These are phyloP conservation scores for Bombus difficillimus DNA, from an alignment of 1,140 invertebrate species.

Conservation along the genomic window DNA sequence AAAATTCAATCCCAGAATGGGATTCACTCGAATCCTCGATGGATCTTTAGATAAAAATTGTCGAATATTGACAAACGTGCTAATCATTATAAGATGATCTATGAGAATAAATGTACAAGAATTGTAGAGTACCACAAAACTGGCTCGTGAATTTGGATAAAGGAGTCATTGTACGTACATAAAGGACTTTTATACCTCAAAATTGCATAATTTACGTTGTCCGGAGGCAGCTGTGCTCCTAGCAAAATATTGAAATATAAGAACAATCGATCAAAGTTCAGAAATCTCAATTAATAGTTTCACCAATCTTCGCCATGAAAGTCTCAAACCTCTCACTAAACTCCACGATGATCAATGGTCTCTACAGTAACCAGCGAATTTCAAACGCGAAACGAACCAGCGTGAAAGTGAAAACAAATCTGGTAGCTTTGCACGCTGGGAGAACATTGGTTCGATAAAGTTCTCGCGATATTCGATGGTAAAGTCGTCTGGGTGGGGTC, in stretches of 20 bases:
- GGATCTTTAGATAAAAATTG: no score
- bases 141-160: no score
- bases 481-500: constrained; percentile 9
- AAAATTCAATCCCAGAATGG: no score
- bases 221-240: no score
- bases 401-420: constrained; percentile 6
- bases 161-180: no score
- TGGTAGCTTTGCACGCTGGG: not conserved
- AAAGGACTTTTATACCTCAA: no score
- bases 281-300: not conserved
- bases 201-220: no score
- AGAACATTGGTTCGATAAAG: constrained; percentile 37
- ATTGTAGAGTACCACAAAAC: no score
- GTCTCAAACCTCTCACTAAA: not conserved
- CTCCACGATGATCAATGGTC: not conserved
- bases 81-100: no score
- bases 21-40: no score
- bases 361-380: not conserved
- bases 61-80: no score
- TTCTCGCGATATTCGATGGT: constrained; percentile 52
- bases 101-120: no score
- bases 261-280: not conserved
- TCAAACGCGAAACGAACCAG: not conserved
- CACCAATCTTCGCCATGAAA: not conserved
- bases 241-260: not conserved